These are phyloP conservation scores for Poecilia wingei DNA, from an alignment of 2,797 vertebrate genomes.

Conservation along the genomic window DNA sequence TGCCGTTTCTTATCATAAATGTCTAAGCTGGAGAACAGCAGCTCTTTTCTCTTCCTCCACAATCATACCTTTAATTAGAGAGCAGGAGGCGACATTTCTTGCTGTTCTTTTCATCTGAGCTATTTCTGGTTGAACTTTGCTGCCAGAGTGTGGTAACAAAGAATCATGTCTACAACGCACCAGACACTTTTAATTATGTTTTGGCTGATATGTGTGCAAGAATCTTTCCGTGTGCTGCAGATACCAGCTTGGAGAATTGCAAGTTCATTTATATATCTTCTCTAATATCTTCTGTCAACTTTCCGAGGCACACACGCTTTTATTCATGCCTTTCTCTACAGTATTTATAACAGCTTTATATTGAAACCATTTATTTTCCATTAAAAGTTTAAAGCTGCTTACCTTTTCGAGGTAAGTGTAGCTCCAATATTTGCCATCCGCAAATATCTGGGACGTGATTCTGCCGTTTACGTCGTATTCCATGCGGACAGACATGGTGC, in stretches of 20 bases:
- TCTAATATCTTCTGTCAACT: conserved; percentile 41
- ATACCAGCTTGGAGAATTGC: conserved; percentile 40
- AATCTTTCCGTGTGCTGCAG: conserved; percentile 51
- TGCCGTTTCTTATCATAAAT: conserved; percentile 60
- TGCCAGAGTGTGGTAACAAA: conserved; percentile 69
- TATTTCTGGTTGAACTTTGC: conserved; percentile 70
- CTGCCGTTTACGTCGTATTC: conserved; percentile 95
- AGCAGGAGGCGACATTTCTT: conserved; percentile 70
- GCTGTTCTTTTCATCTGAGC: conserved; percentile 62
- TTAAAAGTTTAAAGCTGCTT: conserved; percentile 17
- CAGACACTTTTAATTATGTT: conserved; percentile 74
- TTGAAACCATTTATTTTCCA: conserved; percentile 10
- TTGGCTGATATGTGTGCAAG: conserved; percentile 60
- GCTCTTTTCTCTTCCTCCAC: conserved; percentile 44
- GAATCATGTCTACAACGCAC: conserved; percentile 53
- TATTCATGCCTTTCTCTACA: conserved; percentile 2
- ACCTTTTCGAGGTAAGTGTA: conserved; percentile 99
- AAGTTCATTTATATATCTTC: conserved; percentile 52
- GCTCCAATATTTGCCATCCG: conserved; percentile 97
- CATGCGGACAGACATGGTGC: conserved; percentile 98
- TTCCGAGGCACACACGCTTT: conserved; percentile 28
- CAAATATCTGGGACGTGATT: conserved; percentile 94
- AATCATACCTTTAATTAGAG: conserved; percentile 68
- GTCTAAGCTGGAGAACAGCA: conserved; percentile 38
- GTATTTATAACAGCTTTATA: conserved; percentile 21